Evolutionary conservation across 2,113 vertebrate genomes (phyloP).

Genomic region (Hemiprocne comata): DNA sequence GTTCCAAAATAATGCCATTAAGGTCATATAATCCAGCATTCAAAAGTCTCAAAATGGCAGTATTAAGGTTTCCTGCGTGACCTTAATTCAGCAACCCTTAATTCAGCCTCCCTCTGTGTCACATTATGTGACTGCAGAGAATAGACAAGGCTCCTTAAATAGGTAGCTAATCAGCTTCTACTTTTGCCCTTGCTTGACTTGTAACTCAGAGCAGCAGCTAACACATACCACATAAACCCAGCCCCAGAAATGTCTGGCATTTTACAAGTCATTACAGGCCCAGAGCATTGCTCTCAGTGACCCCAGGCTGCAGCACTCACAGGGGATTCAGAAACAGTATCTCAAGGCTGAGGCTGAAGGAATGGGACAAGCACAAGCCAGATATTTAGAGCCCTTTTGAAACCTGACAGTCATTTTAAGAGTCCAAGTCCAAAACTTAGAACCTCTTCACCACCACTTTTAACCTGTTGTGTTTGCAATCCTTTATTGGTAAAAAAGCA

Average conservation of each 20-base stretch:
- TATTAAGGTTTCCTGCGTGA: background rate
- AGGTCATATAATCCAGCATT: slow-evolving; percentile 1
- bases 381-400: background rate
- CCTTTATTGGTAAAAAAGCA: background rate
- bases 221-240: background rate
- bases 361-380: background rate
- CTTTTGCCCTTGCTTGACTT: background rate
- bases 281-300: background rate
- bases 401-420: background rate
- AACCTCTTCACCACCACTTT: background rate
- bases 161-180: slow-evolving; percentile 29
- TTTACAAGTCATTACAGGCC: background rate
- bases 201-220: background rate
- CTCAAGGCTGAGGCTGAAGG: background rate
- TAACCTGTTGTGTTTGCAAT: background rate
- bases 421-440: background rate
- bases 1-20: slow-evolving; percentile 22
- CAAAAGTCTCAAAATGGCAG: slow-evolving; percentile 12
- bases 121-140: background rate
- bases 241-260: background rate
- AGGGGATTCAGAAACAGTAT: background rate
- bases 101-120: background rate
- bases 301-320: background rate
- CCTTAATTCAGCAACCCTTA: slow-evolving; percentile 42
- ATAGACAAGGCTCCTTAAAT: background rate